Conservation (phyloP, 2,797 vertebrate genomes). For the Myioborus miniatus region DNA sequence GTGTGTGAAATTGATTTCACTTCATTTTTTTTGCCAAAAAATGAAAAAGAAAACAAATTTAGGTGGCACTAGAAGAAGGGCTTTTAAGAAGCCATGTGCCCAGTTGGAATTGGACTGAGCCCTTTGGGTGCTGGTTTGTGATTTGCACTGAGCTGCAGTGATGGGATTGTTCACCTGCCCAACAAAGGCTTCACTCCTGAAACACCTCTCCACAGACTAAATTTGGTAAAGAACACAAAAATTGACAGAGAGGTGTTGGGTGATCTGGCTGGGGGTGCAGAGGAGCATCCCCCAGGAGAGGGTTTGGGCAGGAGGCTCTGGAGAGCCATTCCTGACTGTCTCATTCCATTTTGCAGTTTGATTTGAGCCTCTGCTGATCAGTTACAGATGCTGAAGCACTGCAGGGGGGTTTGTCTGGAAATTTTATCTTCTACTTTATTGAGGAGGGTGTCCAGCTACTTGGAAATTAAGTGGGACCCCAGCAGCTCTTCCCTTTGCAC, state of each 20-base stretch:
- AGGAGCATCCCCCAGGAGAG: neutral
- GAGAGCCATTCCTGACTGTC: neutral
- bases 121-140: neutral
- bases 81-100: neutral
- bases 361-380: neutral
- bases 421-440: neutral
- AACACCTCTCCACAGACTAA: neutral
- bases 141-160: fast-evolving
- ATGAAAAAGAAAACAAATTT: neutral
- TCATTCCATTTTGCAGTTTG: neutral
- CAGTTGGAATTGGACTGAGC: neutral
- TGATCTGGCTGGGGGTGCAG: fast-evolving
- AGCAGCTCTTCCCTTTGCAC: neutral
- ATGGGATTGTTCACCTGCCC: too few species aligned
- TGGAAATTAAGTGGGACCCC: fast-evolving
- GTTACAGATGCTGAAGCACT: neutral
- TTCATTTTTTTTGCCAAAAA: neutral
- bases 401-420: neutral
- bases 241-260: neutral
- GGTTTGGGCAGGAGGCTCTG: neutral
- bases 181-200: neutral
- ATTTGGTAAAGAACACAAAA: neutral
- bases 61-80: neutral
- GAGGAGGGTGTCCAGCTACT: neutral
- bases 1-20: neutral